Evolutionary conservation across 2,888 invertebrate genomes (phyloP).

Genomic region (Tetragnatha montana): DNA sequence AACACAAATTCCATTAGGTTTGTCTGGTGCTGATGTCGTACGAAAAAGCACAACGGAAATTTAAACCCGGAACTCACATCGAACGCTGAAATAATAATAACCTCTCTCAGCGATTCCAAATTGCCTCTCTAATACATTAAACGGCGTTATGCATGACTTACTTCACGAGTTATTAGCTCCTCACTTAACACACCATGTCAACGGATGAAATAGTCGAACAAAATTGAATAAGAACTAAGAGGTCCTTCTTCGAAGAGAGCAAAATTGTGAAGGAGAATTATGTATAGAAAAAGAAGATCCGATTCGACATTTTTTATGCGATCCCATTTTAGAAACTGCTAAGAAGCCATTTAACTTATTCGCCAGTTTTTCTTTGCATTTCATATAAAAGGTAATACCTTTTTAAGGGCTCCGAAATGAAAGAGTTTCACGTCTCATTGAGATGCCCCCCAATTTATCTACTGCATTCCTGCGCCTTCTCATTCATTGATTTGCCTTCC

Average conservation of each 20-base stretch:
- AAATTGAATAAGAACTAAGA: background rate
- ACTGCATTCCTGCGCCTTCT: conserved; percentile 20
- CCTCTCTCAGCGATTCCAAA: no score
- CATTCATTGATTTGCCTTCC: background rate
- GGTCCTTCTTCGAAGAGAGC: background rate
- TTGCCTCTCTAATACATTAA: background rate
- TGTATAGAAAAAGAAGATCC: background rate
- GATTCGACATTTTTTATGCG: background rate
- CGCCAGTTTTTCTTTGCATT: conserved; percentile 3
- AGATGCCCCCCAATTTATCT: conserved; percentile 24
- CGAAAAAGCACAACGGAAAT: no score
- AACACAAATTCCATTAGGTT: no score
- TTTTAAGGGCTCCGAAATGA: conserved; percentile 3
- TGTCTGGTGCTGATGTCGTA: no score
- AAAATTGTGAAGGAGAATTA: background rate
- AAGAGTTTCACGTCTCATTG: conserved; percentile 24
- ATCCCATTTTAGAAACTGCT: background rate
- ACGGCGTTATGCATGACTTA: background rate
- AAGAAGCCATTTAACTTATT: background rate
- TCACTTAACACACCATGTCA: background rate
- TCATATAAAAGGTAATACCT: conserved; percentile 1
- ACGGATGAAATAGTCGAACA: background rate
- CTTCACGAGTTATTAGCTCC: background rate
- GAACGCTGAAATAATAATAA: no score
- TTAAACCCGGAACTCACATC: no score